phyloP scores from a whole-genome alignment of 2,113 vertebrate genomes.

The Takifugu bimaculatus region DNA sequence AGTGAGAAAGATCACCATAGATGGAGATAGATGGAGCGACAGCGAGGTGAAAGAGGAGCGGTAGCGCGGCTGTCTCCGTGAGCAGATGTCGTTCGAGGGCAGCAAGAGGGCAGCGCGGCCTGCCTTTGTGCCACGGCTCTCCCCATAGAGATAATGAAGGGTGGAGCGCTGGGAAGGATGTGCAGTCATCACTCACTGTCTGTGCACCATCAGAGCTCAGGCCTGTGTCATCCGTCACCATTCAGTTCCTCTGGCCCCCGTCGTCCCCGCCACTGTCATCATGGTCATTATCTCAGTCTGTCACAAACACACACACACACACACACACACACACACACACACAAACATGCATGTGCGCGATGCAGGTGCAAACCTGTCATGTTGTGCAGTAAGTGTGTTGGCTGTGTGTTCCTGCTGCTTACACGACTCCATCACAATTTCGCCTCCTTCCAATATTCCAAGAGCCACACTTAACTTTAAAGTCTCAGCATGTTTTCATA shows the following conservation, averaged over 20 bases:
- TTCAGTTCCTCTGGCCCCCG: conserved; percentile 84
- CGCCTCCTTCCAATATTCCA: too few species aligned
- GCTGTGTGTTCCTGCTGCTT: too few species aligned
- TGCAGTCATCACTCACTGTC: conserved; percentile 86
- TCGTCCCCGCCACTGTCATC: conserved; percentile 84
- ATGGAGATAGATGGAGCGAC: conserved; percentile 73
- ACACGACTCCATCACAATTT: too few species aligned
- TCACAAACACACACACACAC: conserved; percentile 28
- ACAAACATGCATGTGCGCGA: conserved; percentile 4
- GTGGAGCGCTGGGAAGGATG: conserved; percentile 84
- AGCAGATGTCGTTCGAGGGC: conserved; percentile 76
- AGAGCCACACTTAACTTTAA: too few species aligned
- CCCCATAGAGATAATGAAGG: conserved; percentile 88
- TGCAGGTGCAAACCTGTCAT: not conserved
- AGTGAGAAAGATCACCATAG: conserved; percentile 65
- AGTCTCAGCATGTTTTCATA: too few species aligned
- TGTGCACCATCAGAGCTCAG: conserved; percentile 88
- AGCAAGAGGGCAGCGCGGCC: conserved; percentile 71
- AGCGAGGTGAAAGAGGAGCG: conserved; percentile 68
- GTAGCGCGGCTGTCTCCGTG: conserved; percentile 56
- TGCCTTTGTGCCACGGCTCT: conserved; percentile 69
- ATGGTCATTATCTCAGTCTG: conserved; percentile 88
- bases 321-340: conserved; percentile 23
- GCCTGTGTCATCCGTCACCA: conserved; percentile 91
- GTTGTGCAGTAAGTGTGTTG: too few species aligned